Evolutionary conservation across 2,888 invertebrate genomes (phyloP).

Genomic region (Oligia latruncula): DNA sequence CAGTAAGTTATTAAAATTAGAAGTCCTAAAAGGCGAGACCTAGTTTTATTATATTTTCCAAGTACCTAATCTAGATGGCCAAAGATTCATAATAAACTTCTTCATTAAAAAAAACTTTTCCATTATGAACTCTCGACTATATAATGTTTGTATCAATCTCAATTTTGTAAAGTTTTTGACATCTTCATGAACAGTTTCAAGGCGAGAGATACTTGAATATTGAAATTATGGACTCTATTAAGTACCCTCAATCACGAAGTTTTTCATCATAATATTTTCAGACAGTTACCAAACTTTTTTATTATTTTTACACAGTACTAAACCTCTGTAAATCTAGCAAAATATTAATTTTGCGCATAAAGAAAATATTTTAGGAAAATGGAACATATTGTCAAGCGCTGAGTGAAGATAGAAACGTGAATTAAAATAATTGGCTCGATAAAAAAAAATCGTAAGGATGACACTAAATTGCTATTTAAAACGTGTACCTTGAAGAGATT

Average conservation of each 20-base stretch:
- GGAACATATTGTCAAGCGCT: too few relatives aligned
- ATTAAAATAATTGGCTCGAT: too few relatives aligned
- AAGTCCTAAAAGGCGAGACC: neutral
- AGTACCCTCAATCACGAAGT: constrained; percentile 16
- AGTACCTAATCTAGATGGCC: neutral
- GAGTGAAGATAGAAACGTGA: too few relatives aligned
- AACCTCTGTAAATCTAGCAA: too few relatives aligned
- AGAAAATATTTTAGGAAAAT: too few relatives aligned
- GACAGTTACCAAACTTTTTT: too few relatives aligned
- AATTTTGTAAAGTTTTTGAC: constrained; percentile 38
- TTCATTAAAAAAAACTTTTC: constrained; percentile 24
- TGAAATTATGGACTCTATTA: constrained; percentile 31
- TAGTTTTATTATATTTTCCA: neutral
- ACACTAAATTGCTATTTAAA: too few relatives aligned
- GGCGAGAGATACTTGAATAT: constrained; percentile 34
- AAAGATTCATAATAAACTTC: constrained; percentile 35
- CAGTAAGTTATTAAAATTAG: neutral
- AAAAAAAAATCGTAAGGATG: too few relatives aligned
- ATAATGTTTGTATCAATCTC: constrained; percentile 43
- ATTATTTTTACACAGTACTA: neutral
- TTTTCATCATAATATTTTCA: constrained; percentile 24
- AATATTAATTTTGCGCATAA: too few relatives aligned
- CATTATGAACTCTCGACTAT: constrained; percentile 45
- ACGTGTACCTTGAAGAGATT: too few relatives aligned
- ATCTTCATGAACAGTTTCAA: constrained; percentile 34